phyloP scores from a whole-genome alignment of 2,888 invertebrate species.

The Tachina grossa region DNA sequence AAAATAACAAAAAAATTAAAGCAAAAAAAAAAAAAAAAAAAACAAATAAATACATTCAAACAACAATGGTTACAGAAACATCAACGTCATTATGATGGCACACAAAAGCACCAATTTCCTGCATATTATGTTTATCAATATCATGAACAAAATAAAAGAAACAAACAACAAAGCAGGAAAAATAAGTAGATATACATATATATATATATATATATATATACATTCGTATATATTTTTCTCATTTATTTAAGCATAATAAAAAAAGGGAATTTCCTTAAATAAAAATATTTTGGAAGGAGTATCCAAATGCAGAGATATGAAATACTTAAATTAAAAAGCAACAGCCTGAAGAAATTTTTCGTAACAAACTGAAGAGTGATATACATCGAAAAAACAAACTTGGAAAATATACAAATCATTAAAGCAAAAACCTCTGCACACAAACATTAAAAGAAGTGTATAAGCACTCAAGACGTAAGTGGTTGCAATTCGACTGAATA shows the following conservation, averaged over 20 bases:
- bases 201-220: no score
- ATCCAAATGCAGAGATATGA: background rate
- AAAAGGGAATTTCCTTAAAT: background rate
- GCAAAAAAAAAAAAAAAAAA: background rate
- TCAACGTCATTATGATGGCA: slow-evolving; percentile 59
- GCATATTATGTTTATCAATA: slow-evolving; percentile 64
- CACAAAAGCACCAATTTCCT: slow-evolving; percentile 68
- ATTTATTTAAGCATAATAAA: background rate
- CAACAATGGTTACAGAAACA: slow-evolving; percentile 44
- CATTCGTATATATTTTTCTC: background rate
- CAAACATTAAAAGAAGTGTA: no score
- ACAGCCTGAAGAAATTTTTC: slow-evolving; percentile 20
- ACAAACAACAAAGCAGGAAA: slow-evolving; percentile 8
- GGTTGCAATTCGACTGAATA: no score
- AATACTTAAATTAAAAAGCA: slow-evolving; percentile 44
- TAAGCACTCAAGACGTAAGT: no score
- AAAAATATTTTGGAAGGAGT: slow-evolving; percentile 18
- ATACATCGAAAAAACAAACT: background rate
- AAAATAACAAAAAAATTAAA: background rate
- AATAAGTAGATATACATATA: no score
- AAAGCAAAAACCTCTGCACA: background rate
- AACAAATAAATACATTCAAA: slow-evolving; percentile 6
- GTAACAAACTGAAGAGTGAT: slow-evolving; percentile 13
- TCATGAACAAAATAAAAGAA: background rate
- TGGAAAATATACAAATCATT: background rate